A percentile compares a stretch with the other conserved stretches of the same genome.
phyloP scores from a whole-genome alignment of 1,140 invertebrate genomes.

The Eumaeus atala region DNA sequence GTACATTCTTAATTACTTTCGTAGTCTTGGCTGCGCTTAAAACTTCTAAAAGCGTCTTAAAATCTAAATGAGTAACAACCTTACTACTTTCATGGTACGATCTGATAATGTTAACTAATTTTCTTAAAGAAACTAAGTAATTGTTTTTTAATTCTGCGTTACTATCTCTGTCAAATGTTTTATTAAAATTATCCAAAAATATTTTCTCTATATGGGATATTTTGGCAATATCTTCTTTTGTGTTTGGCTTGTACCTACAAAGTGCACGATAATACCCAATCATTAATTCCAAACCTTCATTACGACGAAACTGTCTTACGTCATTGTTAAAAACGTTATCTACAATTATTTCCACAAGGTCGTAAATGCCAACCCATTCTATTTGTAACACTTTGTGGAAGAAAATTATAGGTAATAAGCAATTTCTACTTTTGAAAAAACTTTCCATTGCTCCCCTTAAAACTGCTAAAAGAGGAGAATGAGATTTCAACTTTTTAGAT shows the following conservation, averaged over 20 bases:
- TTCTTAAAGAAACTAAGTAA: slow-evolving; percentile 46
- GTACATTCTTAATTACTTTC: slow-evolving; percentile 23
- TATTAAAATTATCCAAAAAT: slow-evolving; percentile 38
- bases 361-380: slow-evolving; percentile 77
- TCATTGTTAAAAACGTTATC: slow-evolving; percentile 77
- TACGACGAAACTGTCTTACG: slow-evolving; percentile 77
- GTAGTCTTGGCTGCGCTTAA: slow-evolving; percentile 39
- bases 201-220: slow-evolving; percentile 37
- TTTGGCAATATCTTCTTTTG: slow-evolving; percentile 26
- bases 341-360: slow-evolving; percentile 73
- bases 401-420: slow-evolving; percentile 76
- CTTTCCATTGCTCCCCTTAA: slow-evolving; percentile 72
- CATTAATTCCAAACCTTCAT: slow-evolving; percentile 79
- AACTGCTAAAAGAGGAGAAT: slow-evolving; percentile 62
- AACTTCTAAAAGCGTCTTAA: slow-evolving; percentile 37
- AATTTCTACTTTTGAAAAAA: slow-evolving; percentile 79
- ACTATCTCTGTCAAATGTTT: slow-evolving; percentile 30
- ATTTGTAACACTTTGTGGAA: slow-evolving; percentile 79
- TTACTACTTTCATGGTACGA: slow-evolving; percentile 50
- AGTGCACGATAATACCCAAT: slow-evolving; percentile 76
- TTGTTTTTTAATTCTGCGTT: slow-evolving; percentile 54
- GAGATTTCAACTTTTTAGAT: slow-evolving; percentile 47
- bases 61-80: slow-evolving; percentile 42
- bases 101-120: slow-evolving; percentile 55
- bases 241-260: slow-evolving; percentile 50